Evolutionary conservation across 2,797 vertebrate genomes (phyloP).

Genomic region (Macropus fuliginosus): DNA sequence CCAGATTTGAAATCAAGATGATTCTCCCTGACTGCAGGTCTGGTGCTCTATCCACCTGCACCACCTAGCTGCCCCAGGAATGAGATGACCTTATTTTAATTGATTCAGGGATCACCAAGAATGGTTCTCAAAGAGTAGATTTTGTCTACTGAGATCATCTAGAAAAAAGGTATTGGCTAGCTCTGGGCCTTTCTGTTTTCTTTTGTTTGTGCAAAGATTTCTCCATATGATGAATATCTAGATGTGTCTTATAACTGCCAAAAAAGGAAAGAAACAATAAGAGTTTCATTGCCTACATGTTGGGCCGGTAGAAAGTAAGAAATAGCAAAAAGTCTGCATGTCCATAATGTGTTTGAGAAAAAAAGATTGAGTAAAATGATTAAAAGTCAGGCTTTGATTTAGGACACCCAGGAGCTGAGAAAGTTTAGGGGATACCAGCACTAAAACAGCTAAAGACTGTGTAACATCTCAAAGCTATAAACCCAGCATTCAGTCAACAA

Average conservation of each 20-base stretch:
- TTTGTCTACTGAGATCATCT: not conserved
- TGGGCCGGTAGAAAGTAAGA: not conserved
- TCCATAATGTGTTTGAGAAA: not conserved
- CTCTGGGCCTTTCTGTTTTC: not conserved
- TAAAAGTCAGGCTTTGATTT: not conserved
- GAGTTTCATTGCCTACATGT: not conserved
- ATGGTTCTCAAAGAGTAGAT: not conserved
- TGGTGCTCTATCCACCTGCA: not conserved
- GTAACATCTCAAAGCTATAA: not conserved
- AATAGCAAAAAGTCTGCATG: not conserved
- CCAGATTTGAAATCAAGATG: too few species aligned
- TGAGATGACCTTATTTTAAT: not conserved
- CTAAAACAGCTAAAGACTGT: not conserved
- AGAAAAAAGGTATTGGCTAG: not conserved
- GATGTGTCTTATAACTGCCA: not conserved
- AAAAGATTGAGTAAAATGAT: not conserved
- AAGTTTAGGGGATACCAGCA: not conserved
- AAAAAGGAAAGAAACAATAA: not conserved
- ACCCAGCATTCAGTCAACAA: not conserved
- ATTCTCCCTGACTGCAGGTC: not conserved
- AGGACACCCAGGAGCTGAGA: not conserved
- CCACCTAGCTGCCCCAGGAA: not conserved
- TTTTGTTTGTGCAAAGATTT: constrained; percentile 31
- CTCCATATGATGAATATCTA: not conserved
- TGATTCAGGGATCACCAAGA: constrained; percentile 33